A percentile compares a stretch with the other conserved stretches of the same genome.
Conservation (phyloP, 2,113 vertebrate species). For the Haemorhous mexicanus region DNA sequence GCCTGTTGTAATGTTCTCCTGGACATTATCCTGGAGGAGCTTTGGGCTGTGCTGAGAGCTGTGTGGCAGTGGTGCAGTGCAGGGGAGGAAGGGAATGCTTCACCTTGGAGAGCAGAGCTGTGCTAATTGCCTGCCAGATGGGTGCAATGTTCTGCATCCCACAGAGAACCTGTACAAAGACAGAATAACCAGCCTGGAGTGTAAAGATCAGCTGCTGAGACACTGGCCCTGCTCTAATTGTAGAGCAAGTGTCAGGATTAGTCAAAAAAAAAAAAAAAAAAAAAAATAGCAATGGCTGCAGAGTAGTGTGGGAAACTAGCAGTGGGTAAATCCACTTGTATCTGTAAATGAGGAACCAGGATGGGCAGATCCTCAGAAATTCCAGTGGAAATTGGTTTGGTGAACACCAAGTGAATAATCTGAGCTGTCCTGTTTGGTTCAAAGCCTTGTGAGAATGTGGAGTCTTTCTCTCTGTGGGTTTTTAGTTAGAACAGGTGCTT, state of each 20-base stretch:
- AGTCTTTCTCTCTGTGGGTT: background rate
- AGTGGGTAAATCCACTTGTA: background rate
- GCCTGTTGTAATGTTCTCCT: background rate
- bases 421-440: background rate
- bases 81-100: background rate
- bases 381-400: background rate
- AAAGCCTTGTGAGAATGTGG: background rate
- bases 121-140: slow-evolving; percentile 31
- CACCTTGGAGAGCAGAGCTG: background rate
- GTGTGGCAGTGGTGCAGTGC: background rate
- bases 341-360: background rate
- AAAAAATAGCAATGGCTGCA: background rate
- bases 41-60: background rate
- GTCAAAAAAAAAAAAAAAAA: background rate
- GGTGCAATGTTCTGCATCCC: slow-evolving; percentile 1
- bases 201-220: background rate
- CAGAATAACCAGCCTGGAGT: background rate
- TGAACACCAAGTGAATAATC: background rate
- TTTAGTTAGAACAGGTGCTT: background rate
- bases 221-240: background rate
- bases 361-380: background rate
- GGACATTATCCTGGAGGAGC: background rate
- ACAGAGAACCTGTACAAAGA: background rate
- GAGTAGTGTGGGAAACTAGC: background rate
- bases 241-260: background rate